phyloP scores from a whole-genome alignment of 2,113 vertebrate genomes.

The Centropus unirufus region DNA sequence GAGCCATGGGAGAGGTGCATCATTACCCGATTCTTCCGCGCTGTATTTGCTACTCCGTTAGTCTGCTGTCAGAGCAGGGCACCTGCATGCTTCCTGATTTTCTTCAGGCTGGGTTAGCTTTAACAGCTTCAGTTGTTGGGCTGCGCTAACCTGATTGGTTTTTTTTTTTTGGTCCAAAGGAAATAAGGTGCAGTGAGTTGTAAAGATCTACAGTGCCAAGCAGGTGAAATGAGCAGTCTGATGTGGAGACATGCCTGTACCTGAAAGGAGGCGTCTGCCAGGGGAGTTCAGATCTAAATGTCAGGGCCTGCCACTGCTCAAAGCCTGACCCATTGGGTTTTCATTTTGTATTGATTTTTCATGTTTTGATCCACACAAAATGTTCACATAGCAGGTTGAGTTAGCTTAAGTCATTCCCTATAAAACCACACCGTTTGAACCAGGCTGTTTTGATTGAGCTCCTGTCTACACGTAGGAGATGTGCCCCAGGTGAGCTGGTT shows the following conservation, averaged over 20 bases:
- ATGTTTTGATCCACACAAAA: slow-evolving; percentile 11
- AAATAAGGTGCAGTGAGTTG: neutral
- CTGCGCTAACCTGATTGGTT: neutral
- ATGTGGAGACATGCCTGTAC: neutral
- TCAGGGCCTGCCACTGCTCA: neutral
- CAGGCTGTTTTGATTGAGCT: slow-evolving; percentile 37
- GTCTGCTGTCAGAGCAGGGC: neutral
- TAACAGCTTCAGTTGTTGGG: neutral
- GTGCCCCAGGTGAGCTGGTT: slow-evolving; percentile 40
- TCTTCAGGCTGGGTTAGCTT: neutral
- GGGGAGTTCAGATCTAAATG: neutral
- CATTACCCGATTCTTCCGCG: neutral
- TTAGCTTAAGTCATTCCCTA: neutral
- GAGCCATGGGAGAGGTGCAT: neutral
- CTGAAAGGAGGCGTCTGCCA: neutral
- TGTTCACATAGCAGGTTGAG: neutral
- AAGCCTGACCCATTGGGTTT: neutral
- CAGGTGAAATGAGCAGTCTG: neutral
- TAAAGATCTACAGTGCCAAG: neutral
- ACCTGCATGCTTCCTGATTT: neutral
- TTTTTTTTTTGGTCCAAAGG: neutral
- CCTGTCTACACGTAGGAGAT: neutral
- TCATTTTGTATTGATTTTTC: slow-evolving; percentile 27
- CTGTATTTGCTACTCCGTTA: rapidly evolving
- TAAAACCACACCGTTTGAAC: slow-evolving; percentile 6